Conservation (phyloP, 2,888 invertebrate species). For the Smittia aterrima region DNA sequence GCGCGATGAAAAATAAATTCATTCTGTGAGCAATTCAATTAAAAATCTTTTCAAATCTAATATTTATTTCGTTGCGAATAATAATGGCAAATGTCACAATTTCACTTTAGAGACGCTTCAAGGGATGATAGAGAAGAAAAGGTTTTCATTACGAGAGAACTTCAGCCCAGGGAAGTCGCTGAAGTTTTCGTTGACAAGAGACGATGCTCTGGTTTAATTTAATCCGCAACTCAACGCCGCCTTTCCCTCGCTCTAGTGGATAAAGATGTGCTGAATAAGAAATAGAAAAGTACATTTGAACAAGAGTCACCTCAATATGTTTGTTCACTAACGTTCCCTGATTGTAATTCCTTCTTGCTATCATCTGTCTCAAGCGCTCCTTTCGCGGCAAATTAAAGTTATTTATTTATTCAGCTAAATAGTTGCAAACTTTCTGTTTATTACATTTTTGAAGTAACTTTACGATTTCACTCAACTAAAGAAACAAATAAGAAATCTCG, state of each 20-base stretch:
- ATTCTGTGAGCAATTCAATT: slow-evolving; percentile 4
- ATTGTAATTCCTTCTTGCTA: slow-evolving; percentile 15
- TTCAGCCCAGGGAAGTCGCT: not conserved
- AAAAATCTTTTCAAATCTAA: slow-evolving; percentile 27
- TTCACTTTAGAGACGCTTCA: not conserved
- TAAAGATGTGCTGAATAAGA: not conserved
- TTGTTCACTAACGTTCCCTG: not conserved
- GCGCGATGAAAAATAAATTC: slow-evolving; percentile 1
- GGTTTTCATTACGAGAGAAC: not conserved
- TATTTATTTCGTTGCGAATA: slow-evolving; percentile 17
- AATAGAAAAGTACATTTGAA: not conserved
- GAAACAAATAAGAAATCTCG: no score
- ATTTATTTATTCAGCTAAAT: not conserved
- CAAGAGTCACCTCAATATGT: not conserved
- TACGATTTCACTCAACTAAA: no score
- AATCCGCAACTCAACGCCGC: no score
- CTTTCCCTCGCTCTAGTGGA: not conserved
- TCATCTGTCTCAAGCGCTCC: not conserved
- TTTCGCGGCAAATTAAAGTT: not conserved
- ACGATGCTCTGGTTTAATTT: no score
- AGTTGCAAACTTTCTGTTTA: no score
- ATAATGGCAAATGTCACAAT: slow-evolving; percentile 19
- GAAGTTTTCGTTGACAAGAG: not conserved
- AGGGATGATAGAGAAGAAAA: not conserved
- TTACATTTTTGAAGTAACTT: no score